Percentiles rank a stretch among this genome's conserved stretches.
These are phyloP conservation scores for Columba guinea DNA, from an alignment of 2,797 vertebrate species.

Conservation along the genomic window DNA sequence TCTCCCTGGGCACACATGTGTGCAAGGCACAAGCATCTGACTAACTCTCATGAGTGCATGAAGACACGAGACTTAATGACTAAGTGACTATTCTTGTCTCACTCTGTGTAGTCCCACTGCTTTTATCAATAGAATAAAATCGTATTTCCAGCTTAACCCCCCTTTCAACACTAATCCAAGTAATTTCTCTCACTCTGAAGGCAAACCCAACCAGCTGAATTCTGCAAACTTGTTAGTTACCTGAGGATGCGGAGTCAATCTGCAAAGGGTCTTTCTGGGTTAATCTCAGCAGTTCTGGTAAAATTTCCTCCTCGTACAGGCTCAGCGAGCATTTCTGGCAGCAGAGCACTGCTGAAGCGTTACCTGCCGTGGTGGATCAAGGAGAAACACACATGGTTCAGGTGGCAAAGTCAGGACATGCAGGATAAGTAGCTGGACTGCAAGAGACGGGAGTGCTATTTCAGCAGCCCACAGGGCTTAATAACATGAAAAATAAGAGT, in stretches of 20 bases:
- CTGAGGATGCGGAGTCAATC: slow-evolving; percentile 74
- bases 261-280: slow-evolving; percentile 65
- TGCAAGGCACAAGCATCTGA: background rate
- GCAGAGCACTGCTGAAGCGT: slow-evolving; percentile 67
- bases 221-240: slow-evolving; percentile 61
- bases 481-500: background rate
- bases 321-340: slow-evolving; percentile 79
- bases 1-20: background rate
- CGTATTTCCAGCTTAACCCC: background rate
- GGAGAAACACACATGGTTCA: slow-evolving; percentile 47
- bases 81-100: background rate
- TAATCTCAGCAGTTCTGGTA: slow-evolving; percentile 66
- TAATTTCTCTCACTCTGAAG: background rate
- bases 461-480: background rate
- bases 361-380: slow-evolving; percentile 64
- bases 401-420: background rate
- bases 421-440: background rate
- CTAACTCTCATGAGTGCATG: background rate
- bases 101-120: background rate
- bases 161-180: background rate
- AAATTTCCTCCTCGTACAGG: slow-evolving; percentile 65
- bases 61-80: background rate
- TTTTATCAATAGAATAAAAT: background rate
- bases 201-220: background rate
- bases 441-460: background rate